These are phyloP conservation scores for Melanerpes formicivorus DNA, from an alignment of 2,113 vertebrate species.

Conservation along the genomic window DNA sequence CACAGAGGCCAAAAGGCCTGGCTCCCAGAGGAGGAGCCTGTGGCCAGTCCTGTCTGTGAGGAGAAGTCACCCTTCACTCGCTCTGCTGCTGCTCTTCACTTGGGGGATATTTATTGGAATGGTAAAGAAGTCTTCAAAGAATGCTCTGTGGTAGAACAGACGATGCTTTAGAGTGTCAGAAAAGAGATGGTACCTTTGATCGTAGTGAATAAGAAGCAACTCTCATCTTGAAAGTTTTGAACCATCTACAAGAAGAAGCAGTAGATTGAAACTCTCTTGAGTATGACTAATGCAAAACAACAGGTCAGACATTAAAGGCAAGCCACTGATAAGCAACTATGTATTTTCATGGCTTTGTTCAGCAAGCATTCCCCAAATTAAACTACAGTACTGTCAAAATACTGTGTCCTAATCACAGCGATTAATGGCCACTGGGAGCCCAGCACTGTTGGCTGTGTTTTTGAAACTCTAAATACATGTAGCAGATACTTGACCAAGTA, in stretches of 20 bases:
- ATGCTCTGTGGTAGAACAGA: neutral
- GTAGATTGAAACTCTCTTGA: neutral
- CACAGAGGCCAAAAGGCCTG: neutral
- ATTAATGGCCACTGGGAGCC: neutral
- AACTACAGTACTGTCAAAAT: neutral
- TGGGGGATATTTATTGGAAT: too few relatives aligned
- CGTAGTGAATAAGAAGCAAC: constrained; percentile 93
- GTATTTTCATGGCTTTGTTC: neutral
- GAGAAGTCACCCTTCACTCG: neutral
- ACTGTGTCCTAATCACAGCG: neutral
- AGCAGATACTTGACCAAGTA: neutral
- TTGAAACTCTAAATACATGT: neutral
- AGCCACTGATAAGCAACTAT: neutral
- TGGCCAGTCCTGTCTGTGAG: too few relatives aligned
- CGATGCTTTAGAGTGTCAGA: neutral
- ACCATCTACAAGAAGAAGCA: constrained; percentile 85
- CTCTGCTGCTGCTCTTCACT: neutral
- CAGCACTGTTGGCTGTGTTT: neutral
- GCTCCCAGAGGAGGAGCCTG: neutral
- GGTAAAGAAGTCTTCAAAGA: neutral
- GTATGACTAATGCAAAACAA: neutral
- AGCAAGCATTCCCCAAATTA: neutral
- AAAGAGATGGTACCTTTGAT: constrained; percentile 85
- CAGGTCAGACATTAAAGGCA: neutral
- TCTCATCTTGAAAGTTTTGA: constrained; percentile 96